Base-by-base conservation (phyloP, 2,888 invertebrate species). In the Microctonus aethiopoides region DNA sequence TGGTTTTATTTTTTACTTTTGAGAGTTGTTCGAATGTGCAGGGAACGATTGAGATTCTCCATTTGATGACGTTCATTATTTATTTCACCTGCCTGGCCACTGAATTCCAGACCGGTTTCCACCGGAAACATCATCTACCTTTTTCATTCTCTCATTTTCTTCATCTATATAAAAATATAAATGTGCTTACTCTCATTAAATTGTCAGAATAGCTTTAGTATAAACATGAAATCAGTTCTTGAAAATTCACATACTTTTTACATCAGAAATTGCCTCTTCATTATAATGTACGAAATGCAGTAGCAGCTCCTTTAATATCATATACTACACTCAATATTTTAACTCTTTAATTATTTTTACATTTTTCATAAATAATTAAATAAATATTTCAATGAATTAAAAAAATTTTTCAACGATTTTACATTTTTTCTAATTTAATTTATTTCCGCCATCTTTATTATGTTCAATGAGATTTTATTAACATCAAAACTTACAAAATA, bases 11-110 rank as follows among this genome's bases (percentile, higher is more conserved):
- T 57, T 29, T 57, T n/a, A 10, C 16, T 57, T 1, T 7, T 29
- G 32, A n/a, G 34, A 46, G n/a, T n/a, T n/a, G 46, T n/a, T 16
- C 9, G 57, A n/a, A 56, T 13, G n/a, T 13, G 29, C 22, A 9
- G 26, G 6, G n/a, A n/a, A n/a, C n/a, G 57, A 57, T 57, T 24
- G 29, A 62, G 41, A 62, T 62, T 62, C 62, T 39, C 24, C 34
- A 10, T 20, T 46, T 16, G 20, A 16, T 34, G 65, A 60, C 13
- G 63, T 56, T 72, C 61, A 54, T 67, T 67, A 65, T 70, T 70
- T 70, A 68, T 67, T 70, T 68, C 67, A 61, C 64, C 59, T 60
- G 72, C 63, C 26, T n/a, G n/a, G n/a, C n/a, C 54, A 39, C 24
- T 26, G 13, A n/a, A 41, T 39, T 32, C 34, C 20, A 20, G 59